Percentiles rank a stretch among this genome's conserved stretches.
Conservation (phyloP, 2,797 vertebrate genomes). For the Apogon hyalosoma region DNA sequence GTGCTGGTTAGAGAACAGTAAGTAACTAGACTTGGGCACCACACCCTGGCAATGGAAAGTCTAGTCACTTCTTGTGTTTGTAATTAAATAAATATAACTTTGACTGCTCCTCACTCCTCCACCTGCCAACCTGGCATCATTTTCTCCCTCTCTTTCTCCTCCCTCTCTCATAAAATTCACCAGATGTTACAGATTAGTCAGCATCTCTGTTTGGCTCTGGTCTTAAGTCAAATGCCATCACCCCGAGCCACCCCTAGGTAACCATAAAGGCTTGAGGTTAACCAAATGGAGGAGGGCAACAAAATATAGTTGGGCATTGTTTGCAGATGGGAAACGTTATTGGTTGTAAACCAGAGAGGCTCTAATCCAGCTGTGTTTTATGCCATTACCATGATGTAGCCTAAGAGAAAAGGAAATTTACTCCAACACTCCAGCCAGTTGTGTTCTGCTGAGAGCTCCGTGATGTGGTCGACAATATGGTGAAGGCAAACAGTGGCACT, state of each 20-base stretch:
- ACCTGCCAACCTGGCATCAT: conserved; percentile 72
- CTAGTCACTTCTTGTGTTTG: conserved; percentile 42
- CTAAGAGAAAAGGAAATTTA: conserved; percentile 74
- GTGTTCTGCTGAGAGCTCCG: conserved; percentile 46
- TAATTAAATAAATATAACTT: conserved; percentile 47
- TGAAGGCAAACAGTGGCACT: conserved; percentile 48
- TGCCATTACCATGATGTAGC: conserved; percentile 65
- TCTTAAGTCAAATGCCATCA: conserved; percentile 78
- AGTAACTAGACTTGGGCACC: conserved; percentile 3
- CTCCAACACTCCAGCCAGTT: conserved; percentile 53
- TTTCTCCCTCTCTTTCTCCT: conserved; percentile 33
- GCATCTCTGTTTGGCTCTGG: conserved; percentile 70
- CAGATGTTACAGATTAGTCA: conserved; percentile 80
- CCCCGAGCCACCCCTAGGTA: conserved; percentile 72
- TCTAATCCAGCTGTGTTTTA: conserved; percentile 75
- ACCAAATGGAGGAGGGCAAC: conserved; percentile 76
- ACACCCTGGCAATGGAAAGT: conserved; percentile 52
- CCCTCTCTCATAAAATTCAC: conserved; percentile 64
- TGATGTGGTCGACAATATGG: conserved; percentile 50
- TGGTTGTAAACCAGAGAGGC: conserved; percentile 73
- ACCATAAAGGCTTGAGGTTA: conserved; percentile 81
- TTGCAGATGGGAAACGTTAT: conserved; percentile 76
- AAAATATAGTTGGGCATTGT: conserved; percentile 75
- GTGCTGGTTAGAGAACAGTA: conserved; percentile 9
- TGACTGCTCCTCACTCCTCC: conserved; percentile 60